Conservation (phyloP, 2,113 vertebrate species). For the Daphoenositta chrysoptera region DNA sequence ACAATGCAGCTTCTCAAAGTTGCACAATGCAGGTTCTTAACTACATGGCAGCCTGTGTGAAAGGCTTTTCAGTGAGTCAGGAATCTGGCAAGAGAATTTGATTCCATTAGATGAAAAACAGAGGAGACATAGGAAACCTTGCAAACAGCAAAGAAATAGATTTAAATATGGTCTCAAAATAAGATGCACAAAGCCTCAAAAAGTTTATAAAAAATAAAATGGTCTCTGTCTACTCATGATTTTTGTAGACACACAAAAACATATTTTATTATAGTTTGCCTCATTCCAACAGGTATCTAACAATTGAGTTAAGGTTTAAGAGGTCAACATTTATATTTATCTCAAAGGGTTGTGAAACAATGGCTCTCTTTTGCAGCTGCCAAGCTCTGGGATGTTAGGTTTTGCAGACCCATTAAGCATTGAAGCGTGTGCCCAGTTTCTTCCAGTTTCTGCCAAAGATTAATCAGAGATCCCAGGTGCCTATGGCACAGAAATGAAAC, state of each 20-base stretch:
- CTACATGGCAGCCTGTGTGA: conserved; percentile 5
- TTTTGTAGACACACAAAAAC: background rate
- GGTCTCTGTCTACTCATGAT: background rate
- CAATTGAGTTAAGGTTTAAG: background rate
- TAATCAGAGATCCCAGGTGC: background rate
- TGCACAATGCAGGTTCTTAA: conserved; percentile 42
- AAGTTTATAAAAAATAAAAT: background rate
- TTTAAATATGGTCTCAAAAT: background rate
- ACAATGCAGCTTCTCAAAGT: conserved; percentile 23
- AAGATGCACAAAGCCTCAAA: background rate
- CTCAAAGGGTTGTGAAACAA: conserved; percentile 4
- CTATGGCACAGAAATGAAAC: background rate
- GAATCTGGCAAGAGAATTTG: conserved; percentile 27
- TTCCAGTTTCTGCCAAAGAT: background rate
- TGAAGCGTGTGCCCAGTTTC: background rate
- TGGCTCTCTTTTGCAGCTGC: background rate
- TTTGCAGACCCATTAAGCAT: background rate
- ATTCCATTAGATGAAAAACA: conserved; percentile 30
- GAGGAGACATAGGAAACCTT: background rate
- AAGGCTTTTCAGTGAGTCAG: conserved; percentile 42
- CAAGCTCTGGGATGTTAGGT: background rate
- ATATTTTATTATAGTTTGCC: background rate
- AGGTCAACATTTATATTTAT: background rate
- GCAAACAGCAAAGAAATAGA: background rate
- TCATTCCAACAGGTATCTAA: background rate